These are phyloP conservation scores for Acleris laterana DNA, from an alignment of 2,888 invertebrate genomes.

Conservation along the genomic window DNA sequence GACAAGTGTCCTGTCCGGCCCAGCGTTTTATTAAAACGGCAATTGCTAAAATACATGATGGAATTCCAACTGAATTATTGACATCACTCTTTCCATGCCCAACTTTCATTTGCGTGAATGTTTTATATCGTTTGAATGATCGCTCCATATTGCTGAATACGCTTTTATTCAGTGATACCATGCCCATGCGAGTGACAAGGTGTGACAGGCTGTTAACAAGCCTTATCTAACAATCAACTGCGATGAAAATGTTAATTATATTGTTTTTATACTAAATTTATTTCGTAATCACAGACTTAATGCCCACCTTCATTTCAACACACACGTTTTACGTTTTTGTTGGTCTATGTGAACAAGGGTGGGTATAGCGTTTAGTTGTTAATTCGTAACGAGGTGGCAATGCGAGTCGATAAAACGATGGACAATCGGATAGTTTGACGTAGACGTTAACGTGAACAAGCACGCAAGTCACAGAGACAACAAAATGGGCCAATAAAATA, in stretches of 20 bases:
- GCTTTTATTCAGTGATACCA: slow-evolving; percentile 31
- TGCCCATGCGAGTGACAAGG: slow-evolving; percentile 51
- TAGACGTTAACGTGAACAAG: slow-evolving; percentile 61
- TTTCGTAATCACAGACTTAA: slow-evolving; percentile 52
- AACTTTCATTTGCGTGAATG: slow-evolving; percentile 34
- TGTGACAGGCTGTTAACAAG: slow-evolving; percentile 60
- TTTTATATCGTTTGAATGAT: slow-evolving; percentile 32
- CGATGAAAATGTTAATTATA: slow-evolving; percentile 72
- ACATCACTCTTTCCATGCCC: slow-evolving; percentile 26
- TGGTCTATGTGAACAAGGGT: background rate
- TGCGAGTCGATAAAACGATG: slow-evolving; percentile 38
- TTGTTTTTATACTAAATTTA: slow-evolving; percentile 63
- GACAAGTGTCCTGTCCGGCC: slow-evolving; percentile 16
- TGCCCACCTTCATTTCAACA: slow-evolving; percentile 50
- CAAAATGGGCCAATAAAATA: slow-evolving; percentile 80
- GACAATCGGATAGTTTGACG: slow-evolving; percentile 44
- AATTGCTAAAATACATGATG: slow-evolving; percentile 29
- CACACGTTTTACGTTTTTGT: background rate
- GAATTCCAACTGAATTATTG: slow-evolving; percentile 26
- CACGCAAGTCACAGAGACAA: slow-evolving; percentile 70
- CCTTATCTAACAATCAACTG: slow-evolving; percentile 63
- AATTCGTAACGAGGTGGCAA: slow-evolving; percentile 10
- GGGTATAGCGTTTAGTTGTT: background rate
- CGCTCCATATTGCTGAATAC: slow-evolving; percentile 36
- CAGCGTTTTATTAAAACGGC: slow-evolving; percentile 28